These are phyloP conservation scores for Drosophila nr. fundita DNA, from an alignment of 2,888 invertebrate species.

Conservation along the genomic window DNA sequence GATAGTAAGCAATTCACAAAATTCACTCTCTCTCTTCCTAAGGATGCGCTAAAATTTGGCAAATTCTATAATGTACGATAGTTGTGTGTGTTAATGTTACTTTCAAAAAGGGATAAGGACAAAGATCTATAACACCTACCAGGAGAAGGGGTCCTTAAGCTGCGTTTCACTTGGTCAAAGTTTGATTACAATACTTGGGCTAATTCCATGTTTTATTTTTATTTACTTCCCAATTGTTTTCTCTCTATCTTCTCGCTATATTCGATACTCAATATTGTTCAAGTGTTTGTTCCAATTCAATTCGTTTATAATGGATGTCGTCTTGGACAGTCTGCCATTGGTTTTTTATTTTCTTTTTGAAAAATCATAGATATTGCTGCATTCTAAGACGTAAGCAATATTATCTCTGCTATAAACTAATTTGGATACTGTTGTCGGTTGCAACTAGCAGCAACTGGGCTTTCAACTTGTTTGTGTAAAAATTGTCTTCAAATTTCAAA, in stretches of 20 bases:
- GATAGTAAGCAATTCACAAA: slow-evolving; percentile 42
- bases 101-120: slow-evolving; percentile 26
- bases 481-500: slow-evolving; percentile 64
- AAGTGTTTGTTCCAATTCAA: slow-evolving; percentile 49
- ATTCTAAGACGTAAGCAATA: slow-evolving; percentile 15
- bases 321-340: slow-evolving; percentile 37
- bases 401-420: slow-evolving; percentile 42
- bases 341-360: slow-evolving; percentile 22
- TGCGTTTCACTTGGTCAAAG: slow-evolving; percentile 58
- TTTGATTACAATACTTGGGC: slow-evolving; percentile 54
- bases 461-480: slow-evolving; percentile 42
- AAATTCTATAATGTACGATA: slow-evolving; percentile 65
- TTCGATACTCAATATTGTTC: slow-evolving; percentile 63
- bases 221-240: neutral
- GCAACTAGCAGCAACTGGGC: slow-evolving; percentile 17
- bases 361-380: slow-evolving; percentile 48
- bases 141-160: slow-evolving; percentile 53
- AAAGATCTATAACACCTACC: slow-evolving; percentile 45
- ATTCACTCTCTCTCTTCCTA: slow-evolving; percentile 18
- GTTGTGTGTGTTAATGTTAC: slow-evolving; percentile 19
- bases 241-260: slow-evolving; percentile 21
- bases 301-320: slow-evolving; percentile 42
- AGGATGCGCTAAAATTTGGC: slow-evolving; percentile 73
- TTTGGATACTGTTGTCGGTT: slow-evolving; percentile 43
- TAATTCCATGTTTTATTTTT: slow-evolving; percentile 24